phyloP scores from a whole-genome alignment of 1,140 invertebrate species.

The Neodiprion lecontei region DNA sequence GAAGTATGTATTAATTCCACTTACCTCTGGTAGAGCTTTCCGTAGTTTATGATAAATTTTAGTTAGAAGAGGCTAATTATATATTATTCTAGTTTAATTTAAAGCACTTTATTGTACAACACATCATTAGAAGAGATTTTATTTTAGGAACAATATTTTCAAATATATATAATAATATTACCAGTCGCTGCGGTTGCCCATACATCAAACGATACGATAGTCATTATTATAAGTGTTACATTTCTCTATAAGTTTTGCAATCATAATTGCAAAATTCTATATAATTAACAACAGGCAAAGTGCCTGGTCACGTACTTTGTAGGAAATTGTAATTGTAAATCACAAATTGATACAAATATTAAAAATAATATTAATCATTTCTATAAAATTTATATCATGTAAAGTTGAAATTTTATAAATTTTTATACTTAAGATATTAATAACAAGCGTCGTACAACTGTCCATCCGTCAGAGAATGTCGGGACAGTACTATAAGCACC shows the following conservation, averaged over 20 bases:
- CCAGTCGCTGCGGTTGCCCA: background rate
- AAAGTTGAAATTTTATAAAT: background rate
- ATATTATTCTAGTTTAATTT: constrained; percentile 42
- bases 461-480: background rate
- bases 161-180: constrained; percentile 11
- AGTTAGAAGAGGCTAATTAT: constrained; percentile 59
- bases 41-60: constrained; percentile 44
- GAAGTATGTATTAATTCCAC: constrained; percentile 48
- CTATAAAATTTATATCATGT: background rate
- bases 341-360: background rate
- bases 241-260: constrained; percentile 30
- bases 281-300: background rate
- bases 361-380: background rate
- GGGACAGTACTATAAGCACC: background rate
- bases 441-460: background rate
- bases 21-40: constrained; percentile 53
- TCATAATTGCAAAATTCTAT: constrained; percentile 19
- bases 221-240: constrained; percentile 15
- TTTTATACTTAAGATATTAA: background rate
- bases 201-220: constrained; percentile 5
- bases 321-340: background rate
- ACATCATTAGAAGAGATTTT: constrained; percentile 43
- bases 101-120: constrained; percentile 56
- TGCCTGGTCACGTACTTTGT: background rate
- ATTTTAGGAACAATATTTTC: constrained; percentile 42